Conservation (phyloP, 2,888 invertebrate species). For the Caenorhabditis sp. region DNA sequence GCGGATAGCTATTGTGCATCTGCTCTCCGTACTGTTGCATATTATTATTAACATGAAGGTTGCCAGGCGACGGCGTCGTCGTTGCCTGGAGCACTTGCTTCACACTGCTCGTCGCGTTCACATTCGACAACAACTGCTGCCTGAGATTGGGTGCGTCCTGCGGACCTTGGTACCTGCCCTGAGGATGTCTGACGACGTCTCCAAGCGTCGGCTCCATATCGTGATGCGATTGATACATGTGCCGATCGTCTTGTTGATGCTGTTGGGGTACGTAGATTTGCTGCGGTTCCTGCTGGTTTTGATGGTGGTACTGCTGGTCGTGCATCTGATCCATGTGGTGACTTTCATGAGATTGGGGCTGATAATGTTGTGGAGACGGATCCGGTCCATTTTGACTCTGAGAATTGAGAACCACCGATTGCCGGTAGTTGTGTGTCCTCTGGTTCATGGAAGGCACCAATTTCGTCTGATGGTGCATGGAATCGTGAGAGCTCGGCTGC, state of each 20-base stretch:
- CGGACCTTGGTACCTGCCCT: conserved; percentile 31
- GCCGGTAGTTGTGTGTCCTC: conserved; percentile 25
- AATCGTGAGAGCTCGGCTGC: conserved; percentile 12
- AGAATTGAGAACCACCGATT: neutral
- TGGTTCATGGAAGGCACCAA: conserved; percentile 27
- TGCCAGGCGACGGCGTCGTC: conserved; percentile 31
- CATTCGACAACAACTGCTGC: conserved; percentile 26
- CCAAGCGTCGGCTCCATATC: conserved; percentile 16
- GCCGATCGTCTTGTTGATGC: neutral
- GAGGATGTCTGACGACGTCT: conserved; percentile 14
- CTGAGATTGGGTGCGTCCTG: conserved; percentile 31
- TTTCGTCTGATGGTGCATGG: conserved; percentile 18
- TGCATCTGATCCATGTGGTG: conserved; percentile 30
- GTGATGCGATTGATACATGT: conserved; percentile 22
- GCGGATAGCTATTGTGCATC: conserved; percentile 14
- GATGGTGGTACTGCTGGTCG: conserved; percentile 11
- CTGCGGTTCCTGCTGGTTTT: conserved; percentile 12
- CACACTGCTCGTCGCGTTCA: conserved; percentile 8
- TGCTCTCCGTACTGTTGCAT: conserved; percentile 19
- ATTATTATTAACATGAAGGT: conserved; percentile 13
- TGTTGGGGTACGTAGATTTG: conserved; percentile 18
- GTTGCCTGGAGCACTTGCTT: neutral
- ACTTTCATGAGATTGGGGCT: conserved; percentile 24
- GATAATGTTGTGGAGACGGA: conserved; percentile 20
- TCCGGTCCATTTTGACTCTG: conserved; percentile 29